These are phyloP conservation scores for Embidobia sp. DNA, from an alignment of 2,888 invertebrate species.

Conservation along the genomic window DNA sequence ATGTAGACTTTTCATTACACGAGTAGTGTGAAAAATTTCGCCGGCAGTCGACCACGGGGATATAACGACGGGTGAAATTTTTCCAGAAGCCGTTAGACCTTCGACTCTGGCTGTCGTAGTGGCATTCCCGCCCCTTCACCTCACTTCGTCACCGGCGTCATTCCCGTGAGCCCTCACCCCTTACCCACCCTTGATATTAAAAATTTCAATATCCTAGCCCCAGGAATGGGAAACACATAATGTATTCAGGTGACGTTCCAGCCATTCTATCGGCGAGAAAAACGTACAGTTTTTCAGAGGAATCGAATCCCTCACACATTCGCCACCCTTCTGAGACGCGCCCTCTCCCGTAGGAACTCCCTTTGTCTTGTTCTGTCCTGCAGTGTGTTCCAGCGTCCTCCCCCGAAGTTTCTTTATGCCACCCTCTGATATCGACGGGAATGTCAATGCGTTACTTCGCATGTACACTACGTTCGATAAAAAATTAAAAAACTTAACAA, in stretches of 20 bases:
- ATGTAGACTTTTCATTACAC: conserved; percentile 54
- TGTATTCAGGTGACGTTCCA: conserved; percentile 82
- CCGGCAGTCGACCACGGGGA: conserved; percentile 66
- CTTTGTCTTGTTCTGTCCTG: conserved; percentile 73
- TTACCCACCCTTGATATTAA: conserved; percentile 80
- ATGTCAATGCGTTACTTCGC: conserved; percentile 57
- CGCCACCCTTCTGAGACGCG: conserved; percentile 66
- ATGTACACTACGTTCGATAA: conserved; percentile 38
- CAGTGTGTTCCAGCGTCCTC: conserved; percentile 49
- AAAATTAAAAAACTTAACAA: conserved; percentile 28
- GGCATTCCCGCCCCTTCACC: conserved; percentile 63
- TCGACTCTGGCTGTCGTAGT: conserved; percentile 73
- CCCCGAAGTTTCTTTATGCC: no score
- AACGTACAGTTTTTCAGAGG: conserved; percentile 81
- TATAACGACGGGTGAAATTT: conserved; percentile 75
- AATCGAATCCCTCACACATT: conserved; percentile 79
- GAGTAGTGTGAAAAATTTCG: conserved; percentile 40
- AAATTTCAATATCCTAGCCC: conserved; percentile 82
- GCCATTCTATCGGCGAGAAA: conserved; percentile 82
- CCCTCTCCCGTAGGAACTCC: conserved; percentile 68
- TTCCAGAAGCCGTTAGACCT: conserved; percentile 77
- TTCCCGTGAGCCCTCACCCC: conserved; percentile 65
- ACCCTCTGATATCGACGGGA: conserved; percentile 59
- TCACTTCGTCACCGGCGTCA: conserved; percentile 65
- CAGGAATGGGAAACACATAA: conserved; percentile 82